Evolutionary conservation across 2,888 invertebrate species (phyloP).

Genomic region (Schizaphis graminum): DNA sequence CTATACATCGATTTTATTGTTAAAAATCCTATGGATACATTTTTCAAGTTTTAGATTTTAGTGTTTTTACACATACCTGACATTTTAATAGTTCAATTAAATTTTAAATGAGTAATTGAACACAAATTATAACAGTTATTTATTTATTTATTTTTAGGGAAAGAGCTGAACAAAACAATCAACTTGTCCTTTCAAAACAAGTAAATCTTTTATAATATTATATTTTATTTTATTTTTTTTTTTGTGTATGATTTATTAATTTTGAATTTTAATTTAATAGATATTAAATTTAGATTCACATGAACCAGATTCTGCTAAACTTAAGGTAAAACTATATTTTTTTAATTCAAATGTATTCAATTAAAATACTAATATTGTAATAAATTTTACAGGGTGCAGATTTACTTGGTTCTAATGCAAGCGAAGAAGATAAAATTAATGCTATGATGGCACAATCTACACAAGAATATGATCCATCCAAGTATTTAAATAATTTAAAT

Average conservation of each 20-base stretch:
- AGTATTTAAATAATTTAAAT: conserved; percentile 77
- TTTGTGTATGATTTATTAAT: conserved; percentile 1
- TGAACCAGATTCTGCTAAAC: conserved; percentile 55
- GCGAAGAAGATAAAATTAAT: conserved; percentile 97
- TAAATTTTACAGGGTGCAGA: conserved; percentile 65
- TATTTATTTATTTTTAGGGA: conserved; percentile 68
- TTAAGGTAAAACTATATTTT: conserved; percentile 44
- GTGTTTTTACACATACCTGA: not conserved
- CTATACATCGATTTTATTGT: no score
- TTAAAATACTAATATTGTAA: not conserved
- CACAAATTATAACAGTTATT: not conserved
- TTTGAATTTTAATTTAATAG: conserved; percentile 25
- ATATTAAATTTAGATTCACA: conserved; percentile 63
- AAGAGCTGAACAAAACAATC: conserved; percentile 69
- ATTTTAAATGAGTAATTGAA: not conserved
- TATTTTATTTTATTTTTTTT: not conserved
- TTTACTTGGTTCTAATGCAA: conserved; percentile 88
- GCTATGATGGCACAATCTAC: conserved; percentile 98
- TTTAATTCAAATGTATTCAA: not conserved
- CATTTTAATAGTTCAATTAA: not conserved
- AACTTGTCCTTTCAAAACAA: conserved; percentile 59
- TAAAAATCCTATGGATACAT: not conserved
- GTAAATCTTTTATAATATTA: conserved; percentile 12
- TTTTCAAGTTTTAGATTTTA: not conserved
- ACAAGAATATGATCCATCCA: conserved; percentile 96